Evolutionary conservation across 1,140 invertebrate species (phyloP).

Genomic region (Lepidurus packardi): DNA sequence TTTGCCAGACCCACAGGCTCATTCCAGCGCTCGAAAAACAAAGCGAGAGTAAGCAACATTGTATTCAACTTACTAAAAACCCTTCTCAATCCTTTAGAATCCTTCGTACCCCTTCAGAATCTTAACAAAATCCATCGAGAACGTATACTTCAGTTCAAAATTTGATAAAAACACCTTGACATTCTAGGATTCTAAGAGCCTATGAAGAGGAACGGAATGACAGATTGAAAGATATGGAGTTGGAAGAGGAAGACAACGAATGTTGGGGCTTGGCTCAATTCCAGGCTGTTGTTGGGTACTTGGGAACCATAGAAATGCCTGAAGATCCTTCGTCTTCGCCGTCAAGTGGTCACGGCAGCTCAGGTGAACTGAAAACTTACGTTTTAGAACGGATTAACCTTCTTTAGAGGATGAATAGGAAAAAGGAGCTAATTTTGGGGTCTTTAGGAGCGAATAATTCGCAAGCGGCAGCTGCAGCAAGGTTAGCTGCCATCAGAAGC

Average conservation of each 20-base stretch:
- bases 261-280: slow-evolving; percentile 44
- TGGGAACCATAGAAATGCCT: slow-evolving; percentile 92
- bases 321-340: slow-evolving; percentile 58
- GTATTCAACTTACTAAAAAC: not conserved
- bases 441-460: not conserved
- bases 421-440: not conserved
- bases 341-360: slow-evolving; percentile 27
- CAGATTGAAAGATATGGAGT: not conserved
- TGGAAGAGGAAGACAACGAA: slow-evolving; percentile 10
- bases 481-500: slow-evolving; percentile 47
- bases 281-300: slow-evolving; percentile 81
- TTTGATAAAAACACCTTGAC: not conserved
- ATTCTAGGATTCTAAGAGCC: not conserved
- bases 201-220: slow-evolving; percentile 10
- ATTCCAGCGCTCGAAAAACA: not conserved
- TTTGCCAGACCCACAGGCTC: not conserved
- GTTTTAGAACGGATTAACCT: slow-evolving; percentile 39
- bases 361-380: slow-evolving; percentile 52
- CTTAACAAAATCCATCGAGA: not conserved
- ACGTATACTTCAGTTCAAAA: not conserved
- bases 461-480: slow-evolving; percentile 23
- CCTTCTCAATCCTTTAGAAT: no score
- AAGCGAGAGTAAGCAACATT: not conserved
- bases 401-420: not conserved
- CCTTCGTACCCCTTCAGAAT: no score